Base-by-base conservation (phyloP, 2,113 vertebrate species). In the Haliaeetus leucogaster region DNA sequence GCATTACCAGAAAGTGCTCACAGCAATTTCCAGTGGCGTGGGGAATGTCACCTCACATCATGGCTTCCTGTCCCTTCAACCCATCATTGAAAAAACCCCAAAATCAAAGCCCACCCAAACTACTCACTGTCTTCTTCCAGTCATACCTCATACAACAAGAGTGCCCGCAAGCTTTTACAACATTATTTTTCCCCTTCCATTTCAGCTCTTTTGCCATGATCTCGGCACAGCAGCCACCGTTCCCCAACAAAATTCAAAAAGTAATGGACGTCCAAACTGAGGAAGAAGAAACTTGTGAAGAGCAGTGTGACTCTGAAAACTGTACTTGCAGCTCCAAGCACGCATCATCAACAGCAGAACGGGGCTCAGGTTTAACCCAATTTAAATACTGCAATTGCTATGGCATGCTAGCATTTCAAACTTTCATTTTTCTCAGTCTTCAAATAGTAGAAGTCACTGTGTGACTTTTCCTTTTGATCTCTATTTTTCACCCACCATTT, bases 141-240 rank as follows among this genome's bases (percentile, higher is more conserved):
- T 17, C 19, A 3, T 10, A 30, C 13, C 20, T 81, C 40, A 8
- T 10, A 20, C 23, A 32, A 59, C 36, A 2, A n/a, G 13, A 42
- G 12, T 4, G 6, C 2, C 30, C 13, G 1, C 12, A 68, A 48
- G 42, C 53, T 61, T 55, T 86, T 74, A 17, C 8, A 17, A 30
- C 11, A 4, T 71, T 84, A 32, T 68, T 80, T 76, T 43, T 6
- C 8, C 53, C 20, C 4, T 94, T 92, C 25, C 40, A 16, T 88
- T 92, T 90, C 94, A 98, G 97, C 13, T 58, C 59, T 80, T 73
- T 61, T 72, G 74, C 48, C 42, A 96, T 93, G 93, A 96, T 96
- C 62, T 96, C 96, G 38, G 59, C 96, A 62, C 77, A 91, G 71
- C 82, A 95, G 56, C 77, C 80, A 72, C 52, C 11, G 1, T 11